These are phyloP conservation scores for Charanyca ferruginea DNA, from an alignment of 2,888 invertebrate genomes.

Conservation along the genomic window DNA sequence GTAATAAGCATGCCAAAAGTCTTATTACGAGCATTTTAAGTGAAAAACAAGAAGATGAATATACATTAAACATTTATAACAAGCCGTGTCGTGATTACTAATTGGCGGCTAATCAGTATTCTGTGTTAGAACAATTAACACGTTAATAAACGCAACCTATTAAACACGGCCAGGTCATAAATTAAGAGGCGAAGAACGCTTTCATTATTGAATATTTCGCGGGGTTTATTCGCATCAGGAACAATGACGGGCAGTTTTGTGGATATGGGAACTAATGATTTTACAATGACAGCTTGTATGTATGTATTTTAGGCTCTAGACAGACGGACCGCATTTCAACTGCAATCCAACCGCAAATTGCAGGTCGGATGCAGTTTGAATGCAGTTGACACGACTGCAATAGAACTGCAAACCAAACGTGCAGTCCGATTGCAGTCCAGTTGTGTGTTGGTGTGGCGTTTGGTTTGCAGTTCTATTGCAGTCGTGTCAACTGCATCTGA, in stretches of 20 bases:
- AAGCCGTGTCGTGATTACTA: conserved; percentile 55
- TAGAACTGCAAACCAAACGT: no score
- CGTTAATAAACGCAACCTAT: conserved; percentile 54
- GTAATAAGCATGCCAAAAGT: conserved; percentile 12
- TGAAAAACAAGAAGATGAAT: conserved; percentile 38
- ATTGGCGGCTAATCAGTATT: conserved; percentile 59
- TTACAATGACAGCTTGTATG: not conserved
- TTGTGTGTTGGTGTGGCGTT: no score
- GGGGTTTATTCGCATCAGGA: not conserved
- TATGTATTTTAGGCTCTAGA: no score
- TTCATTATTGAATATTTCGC: conserved; percentile 33
- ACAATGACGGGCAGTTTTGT: not conserved
- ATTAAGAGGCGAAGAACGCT: conserved; percentile 33
- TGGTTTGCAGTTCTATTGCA: no score
- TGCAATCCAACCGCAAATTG: no score
- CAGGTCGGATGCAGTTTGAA: no score
- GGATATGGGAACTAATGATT: not conserved
- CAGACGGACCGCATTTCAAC: no score
- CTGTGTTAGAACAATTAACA: conserved; percentile 59
- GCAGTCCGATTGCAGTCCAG: no score
- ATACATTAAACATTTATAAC: conserved; percentile 46
- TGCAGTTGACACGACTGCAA: no score
- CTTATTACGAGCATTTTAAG: conserved; percentile 37
- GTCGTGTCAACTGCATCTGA: no score
- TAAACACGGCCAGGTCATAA: conserved; percentile 47